phyloP scores from a whole-genome alignment of 2,888 invertebrate genomes.

The Drosophila pegasa region DNA sequence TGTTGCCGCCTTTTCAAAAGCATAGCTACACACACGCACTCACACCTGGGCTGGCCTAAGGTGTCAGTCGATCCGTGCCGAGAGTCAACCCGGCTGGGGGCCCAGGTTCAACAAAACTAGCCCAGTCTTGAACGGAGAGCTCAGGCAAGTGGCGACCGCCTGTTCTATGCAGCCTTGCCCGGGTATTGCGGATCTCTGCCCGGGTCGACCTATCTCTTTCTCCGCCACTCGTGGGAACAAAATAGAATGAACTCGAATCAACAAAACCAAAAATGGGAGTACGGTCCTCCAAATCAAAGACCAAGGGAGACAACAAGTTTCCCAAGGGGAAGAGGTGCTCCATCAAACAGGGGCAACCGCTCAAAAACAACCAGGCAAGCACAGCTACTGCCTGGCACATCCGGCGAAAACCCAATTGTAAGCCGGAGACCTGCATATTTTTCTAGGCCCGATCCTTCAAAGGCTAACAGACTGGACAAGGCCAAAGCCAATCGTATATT shows the following conservation, averaged over 20 bases:
- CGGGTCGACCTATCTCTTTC: constrained; percentile 2
- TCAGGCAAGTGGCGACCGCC: constrained; percentile 24
- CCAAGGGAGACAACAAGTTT: constrained; percentile 1
- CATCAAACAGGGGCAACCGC: neutral
- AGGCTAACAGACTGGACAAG: constrained; percentile 7
- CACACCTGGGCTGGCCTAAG: constrained; percentile 33
- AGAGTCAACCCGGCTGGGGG: constrained; percentile 34
- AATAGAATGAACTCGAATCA: constrained; percentile 21
- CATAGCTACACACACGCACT: constrained; percentile 11
- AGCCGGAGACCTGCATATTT: constrained; percentile 21
- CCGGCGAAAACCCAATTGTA: neutral
- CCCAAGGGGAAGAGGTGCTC: neutral
- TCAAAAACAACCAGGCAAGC: neutral
- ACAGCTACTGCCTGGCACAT: neutral
- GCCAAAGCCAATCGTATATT: constrained; percentile 23
- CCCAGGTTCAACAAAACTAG: constrained; percentile 21
- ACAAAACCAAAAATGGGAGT: constrained; percentile 10
- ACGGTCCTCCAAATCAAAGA: constrained; percentile 14
- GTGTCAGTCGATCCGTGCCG: constrained; percentile 35
- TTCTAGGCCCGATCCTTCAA: constrained; percentile 5
- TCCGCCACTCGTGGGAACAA: constrained; percentile 28
- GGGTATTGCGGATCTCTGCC: constrained; percentile 37
- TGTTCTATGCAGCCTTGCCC: constrained; percentile 26
- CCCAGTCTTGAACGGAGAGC: constrained; percentile 29
- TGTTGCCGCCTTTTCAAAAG: constrained; percentile 11